Conservation (phyloP, 2,888 invertebrate genomes). For the Sphecodes monilicornis region DNA sequence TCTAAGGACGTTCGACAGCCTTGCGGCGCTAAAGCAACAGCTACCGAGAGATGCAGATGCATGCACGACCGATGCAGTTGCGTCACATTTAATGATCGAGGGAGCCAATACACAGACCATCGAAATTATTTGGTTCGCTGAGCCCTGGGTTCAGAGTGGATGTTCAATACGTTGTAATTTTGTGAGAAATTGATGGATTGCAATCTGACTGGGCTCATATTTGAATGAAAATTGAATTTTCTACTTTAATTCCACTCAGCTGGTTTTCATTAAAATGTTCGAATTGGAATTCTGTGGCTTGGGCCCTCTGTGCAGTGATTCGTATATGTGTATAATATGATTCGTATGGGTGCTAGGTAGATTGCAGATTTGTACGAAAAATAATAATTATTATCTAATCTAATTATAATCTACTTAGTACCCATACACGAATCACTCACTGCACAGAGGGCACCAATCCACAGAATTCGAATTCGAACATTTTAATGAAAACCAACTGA, state of each 20-base stretch:
- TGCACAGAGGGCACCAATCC: no score
- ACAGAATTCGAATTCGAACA: no score
- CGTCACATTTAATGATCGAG: not conserved
- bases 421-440: no score
- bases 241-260: not conserved
- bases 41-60: not conserved
- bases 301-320: not conserved
- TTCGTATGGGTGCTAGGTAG: no score
- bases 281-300: no score
- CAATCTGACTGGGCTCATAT: not conserved
- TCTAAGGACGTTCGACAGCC: constrained; percentile 46
- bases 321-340: no score
- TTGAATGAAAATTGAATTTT: no score
- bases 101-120: not conserved
- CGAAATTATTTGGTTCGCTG: not conserved
- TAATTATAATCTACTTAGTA: no score
- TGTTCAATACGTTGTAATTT: not conserved
- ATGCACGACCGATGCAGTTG: not conserved
- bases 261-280: no score
- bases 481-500: no score
- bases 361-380: no score
- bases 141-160: not conserved
- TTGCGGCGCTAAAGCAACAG: constrained; percentile 7
- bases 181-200: not conserved
- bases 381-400: no score